Conservation (phyloP, 2,888 invertebrate species). For the Drosophila pegasa region DNA sequence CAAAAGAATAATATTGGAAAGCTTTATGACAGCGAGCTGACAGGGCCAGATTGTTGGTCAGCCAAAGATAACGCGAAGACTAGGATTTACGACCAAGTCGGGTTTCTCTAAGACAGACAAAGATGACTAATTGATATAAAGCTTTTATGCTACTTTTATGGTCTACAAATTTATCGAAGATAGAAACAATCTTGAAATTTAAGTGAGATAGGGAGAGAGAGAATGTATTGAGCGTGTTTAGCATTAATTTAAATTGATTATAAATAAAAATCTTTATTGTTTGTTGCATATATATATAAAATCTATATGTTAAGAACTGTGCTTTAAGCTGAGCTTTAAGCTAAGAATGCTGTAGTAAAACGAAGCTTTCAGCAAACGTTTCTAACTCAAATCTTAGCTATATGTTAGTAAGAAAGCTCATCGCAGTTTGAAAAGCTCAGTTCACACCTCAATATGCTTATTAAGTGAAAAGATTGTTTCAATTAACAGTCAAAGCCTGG, state of each 20-base stretch:
- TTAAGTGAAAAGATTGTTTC: background rate
- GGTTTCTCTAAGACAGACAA: background rate
- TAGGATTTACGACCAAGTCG: background rate
- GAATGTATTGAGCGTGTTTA: too few species aligned
- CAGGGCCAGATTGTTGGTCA: conserved; percentile 4
- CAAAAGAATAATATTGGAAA: conserved; percentile 16
- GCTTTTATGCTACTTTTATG: background rate
- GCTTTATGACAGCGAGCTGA: conserved; percentile 24
- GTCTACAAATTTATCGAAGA: too few species aligned
- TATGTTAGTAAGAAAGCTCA: too few species aligned
- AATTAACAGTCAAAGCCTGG: background rate
- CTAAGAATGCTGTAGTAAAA: background rate
- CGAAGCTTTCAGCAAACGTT: background rate
- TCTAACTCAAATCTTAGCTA: too few species aligned
- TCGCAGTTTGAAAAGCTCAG: too few species aligned
- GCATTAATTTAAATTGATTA: too few species aligned
- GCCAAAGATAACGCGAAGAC: background rate
- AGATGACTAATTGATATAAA: background rate
- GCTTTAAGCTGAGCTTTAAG: background rate
- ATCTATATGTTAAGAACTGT: too few species aligned
- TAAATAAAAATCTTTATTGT: too few species aligned
- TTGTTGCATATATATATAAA: too few species aligned
- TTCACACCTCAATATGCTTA: background rate
- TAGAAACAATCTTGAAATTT: background rate
- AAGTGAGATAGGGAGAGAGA: background rate